Evolutionary conservation across 2,113 vertebrate species (phyloP).

Genomic region (Megaceryle torquata): DNA sequence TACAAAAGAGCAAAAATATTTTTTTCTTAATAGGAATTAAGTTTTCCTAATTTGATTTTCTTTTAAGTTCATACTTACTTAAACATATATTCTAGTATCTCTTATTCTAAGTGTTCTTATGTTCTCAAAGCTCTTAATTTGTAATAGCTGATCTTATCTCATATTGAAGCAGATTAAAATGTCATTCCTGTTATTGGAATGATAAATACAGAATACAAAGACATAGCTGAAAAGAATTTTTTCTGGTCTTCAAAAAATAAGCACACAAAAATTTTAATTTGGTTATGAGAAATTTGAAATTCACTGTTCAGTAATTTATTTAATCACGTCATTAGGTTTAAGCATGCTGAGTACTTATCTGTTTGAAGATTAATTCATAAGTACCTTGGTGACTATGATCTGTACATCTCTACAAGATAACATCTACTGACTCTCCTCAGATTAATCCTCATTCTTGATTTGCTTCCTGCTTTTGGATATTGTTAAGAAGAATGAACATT

Average conservation of each 20-base stretch:
- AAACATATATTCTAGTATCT: not conserved
- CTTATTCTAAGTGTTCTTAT: not conserved
- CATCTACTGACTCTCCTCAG: not conserved
- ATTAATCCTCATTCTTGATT: not conserved
- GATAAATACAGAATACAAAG: not conserved
- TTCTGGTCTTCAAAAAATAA: not conserved
- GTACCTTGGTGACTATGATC: not conserved
- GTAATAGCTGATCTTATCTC: not conserved
- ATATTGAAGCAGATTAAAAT: not conserved
- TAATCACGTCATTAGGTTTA: not conserved
- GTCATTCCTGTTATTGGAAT: not conserved
- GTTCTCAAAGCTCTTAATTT: not conserved
- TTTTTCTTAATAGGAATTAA: not conserved
- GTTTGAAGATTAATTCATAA: not conserved
- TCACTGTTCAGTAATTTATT: not conserved
- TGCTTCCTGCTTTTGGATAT: not conserved
- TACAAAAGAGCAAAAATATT: fast-evolving
- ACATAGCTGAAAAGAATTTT: not conserved
- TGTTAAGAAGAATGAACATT: not conserved
- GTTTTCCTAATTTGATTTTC: not conserved
- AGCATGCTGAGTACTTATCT: not conserved
- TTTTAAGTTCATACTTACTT: not conserved
- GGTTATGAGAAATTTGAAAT: not conserved
- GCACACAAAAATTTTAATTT: not conserved
- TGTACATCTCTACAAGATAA: not conserved